These are phyloP conservation scores for Aplodontia rufa DNA, from an alignment of 2,113 vertebrate species.

Conservation along the genomic window DNA sequence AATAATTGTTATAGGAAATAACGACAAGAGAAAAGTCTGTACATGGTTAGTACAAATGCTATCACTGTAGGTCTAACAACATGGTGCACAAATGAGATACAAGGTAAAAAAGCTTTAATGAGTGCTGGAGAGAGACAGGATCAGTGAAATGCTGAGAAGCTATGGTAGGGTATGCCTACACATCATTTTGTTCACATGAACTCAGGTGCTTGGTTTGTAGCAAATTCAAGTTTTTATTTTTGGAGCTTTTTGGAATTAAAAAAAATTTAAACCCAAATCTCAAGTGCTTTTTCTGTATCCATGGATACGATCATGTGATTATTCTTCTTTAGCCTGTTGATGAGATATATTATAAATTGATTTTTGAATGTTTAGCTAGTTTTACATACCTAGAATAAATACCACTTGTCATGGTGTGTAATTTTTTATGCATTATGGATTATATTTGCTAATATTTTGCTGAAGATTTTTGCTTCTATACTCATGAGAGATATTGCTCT, in stretches of 20 bases:
- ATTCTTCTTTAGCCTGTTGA: neutral
- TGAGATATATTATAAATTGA: neutral
- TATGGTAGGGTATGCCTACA: no score
- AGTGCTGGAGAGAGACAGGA: no score
- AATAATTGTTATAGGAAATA: no score
- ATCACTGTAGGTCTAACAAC: neutral
- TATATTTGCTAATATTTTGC: neutral
- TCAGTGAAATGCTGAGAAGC: no score
- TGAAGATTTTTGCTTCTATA: neutral
- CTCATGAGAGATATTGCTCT: neutral
- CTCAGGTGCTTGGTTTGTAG: no score
- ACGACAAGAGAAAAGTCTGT: no score
- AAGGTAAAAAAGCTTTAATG: neutral
- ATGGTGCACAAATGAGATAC: neutral
- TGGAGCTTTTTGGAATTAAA: neutral
- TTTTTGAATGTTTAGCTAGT: neutral
- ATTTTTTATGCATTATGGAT: neutral
- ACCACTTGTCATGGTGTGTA: neutral
- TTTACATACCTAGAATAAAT: neutral
- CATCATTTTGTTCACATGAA: no score
- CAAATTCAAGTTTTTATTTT: neutral
- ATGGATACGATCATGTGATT: neutral
- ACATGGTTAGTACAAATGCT: no score
- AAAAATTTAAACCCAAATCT: neutral
- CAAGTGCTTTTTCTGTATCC: neutral